Percentiles rank a stretch among this genome's conserved stretches.
Conservation (phyloP, 2,797 vertebrate genomes). For the Sardinella longiceps region DNA sequence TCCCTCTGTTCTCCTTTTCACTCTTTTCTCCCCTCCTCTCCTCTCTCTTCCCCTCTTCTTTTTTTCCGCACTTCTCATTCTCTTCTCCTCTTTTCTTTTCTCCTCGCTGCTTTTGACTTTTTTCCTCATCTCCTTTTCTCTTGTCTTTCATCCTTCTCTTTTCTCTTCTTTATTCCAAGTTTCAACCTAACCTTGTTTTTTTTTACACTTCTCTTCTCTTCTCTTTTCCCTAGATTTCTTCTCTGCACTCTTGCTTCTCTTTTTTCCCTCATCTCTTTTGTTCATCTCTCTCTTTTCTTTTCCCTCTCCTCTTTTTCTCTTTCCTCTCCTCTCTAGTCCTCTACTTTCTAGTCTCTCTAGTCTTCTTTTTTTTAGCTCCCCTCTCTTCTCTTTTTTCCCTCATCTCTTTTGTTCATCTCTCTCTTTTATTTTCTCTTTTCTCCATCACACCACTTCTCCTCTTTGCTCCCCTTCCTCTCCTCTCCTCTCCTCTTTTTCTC, state of each 20-base stretch:
- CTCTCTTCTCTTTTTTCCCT: too few species aligned
- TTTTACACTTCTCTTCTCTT: background rate
- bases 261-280: background rate
- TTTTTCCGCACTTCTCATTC: background rate
- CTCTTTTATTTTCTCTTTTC: constrained; percentile 36
- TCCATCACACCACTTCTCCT: too few species aligned
- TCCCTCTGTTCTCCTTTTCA: background rate
- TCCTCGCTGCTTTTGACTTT: background rate
- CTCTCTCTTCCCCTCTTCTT: background rate
- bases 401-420: constrained; percentile 6
- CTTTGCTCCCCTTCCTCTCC: constrained; percentile 30
- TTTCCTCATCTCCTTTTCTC: background rate
- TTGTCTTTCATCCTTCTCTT: background rate
- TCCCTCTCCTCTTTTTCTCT: constrained; percentile 1
- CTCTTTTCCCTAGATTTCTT: background rate
- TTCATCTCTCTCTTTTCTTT: constrained; percentile 41
- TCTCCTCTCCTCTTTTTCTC: constrained; percentile 15
- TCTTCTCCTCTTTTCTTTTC: background rate
- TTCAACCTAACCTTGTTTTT: too few species aligned
- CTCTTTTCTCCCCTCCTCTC: background rate
- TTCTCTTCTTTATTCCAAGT: too few species aligned
- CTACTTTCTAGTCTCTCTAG: too few species aligned
- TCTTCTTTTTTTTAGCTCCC: constrained; percentile 37
- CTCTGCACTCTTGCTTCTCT: constrained; percentile 19
- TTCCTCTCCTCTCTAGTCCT: constrained; percentile 31